phyloP scores from a whole-genome alignment of 2,888 invertebrate species.

The Tiliacea citrago region DNA sequence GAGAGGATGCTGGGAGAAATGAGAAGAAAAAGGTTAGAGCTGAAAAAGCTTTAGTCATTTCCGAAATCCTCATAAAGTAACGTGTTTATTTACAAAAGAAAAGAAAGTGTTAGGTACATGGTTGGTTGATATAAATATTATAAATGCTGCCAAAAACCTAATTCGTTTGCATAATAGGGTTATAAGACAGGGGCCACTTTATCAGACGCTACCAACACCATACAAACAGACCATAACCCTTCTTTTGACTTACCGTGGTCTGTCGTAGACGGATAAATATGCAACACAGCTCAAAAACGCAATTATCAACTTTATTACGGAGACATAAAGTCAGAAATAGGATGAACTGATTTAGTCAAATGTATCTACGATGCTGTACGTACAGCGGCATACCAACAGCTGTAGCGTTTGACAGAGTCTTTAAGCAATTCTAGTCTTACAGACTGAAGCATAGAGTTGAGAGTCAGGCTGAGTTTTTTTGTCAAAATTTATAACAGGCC shows the following conservation, averaged over 20 bases:
- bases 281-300: conserved; percentile 10
- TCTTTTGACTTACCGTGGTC: conserved; percentile 43
- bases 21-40: background rate
- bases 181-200: conserved; percentile 29
- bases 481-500: conserved; percentile 52
- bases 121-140: background rate
- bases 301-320: conserved; percentile 52
- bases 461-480: conserved; percentile 23
- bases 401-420: conserved; percentile 50
- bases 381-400: conserved; percentile 60
- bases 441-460: conserved; percentile 20
- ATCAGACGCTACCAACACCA: conserved; percentile 49
- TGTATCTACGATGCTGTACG: conserved; percentile 55
- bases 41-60: background rate
- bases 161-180: conserved; percentile 7
- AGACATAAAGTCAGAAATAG: conserved; percentile 45
- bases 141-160: conserved; percentile 29
- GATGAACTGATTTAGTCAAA: conserved; percentile 30
- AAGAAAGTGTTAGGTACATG: background rate
- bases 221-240: conserved; percentile 55
- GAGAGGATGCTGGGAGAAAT: too few species aligned
- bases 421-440: conserved; percentile 42
- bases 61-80: background rate
- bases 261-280: conserved; percentile 47
- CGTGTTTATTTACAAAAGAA: conserved; percentile 9